Evolutionary conservation across 2,113 vertebrate species (phyloP).

Genomic region (Aramus guarauna): DNA sequence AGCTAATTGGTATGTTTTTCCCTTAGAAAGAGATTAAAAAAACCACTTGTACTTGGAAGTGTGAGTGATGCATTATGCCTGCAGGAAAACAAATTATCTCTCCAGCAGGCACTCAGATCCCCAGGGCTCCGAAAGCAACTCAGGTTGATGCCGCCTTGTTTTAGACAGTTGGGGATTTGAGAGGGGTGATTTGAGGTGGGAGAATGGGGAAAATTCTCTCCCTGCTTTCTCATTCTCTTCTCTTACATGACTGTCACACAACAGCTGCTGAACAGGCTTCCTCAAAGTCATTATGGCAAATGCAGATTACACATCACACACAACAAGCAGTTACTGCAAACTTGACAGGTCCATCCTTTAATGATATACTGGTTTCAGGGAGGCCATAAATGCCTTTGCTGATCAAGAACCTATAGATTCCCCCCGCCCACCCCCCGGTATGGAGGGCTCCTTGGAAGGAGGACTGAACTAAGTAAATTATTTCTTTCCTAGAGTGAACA

Average conservation of each 20-base stretch:
- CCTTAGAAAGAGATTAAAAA: neutral
- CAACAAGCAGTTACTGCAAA: neutral
- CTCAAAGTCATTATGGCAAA: neutral
- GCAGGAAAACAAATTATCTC: constrained; percentile 1
- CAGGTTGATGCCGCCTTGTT: neutral
- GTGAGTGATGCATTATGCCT: neutral
- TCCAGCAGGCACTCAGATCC: neutral
- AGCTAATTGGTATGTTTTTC: neutral
- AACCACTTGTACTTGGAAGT: neutral
- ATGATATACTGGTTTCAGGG: neutral
- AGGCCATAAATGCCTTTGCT: neutral
- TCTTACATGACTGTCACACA: neutral
- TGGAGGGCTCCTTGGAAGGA: neutral
- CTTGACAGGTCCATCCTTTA: neutral
- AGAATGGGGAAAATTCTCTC: neutral
- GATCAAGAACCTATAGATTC: neutral
- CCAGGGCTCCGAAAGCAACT: neutral
- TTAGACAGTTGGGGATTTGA: neutral
- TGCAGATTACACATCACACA: neutral
- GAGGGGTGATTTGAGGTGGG: neutral
- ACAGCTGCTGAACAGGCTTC: neutral
- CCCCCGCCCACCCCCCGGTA: neutral
- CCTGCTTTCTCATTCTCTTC: neutral
- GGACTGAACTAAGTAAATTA: neutral
- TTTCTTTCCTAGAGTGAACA: neutral